Evolutionary conservation across 1,140 invertebrate genomes (phyloP), one percentile per base, ranked within the genome.

Genomic region (Cyclina sinensis): DNA sequence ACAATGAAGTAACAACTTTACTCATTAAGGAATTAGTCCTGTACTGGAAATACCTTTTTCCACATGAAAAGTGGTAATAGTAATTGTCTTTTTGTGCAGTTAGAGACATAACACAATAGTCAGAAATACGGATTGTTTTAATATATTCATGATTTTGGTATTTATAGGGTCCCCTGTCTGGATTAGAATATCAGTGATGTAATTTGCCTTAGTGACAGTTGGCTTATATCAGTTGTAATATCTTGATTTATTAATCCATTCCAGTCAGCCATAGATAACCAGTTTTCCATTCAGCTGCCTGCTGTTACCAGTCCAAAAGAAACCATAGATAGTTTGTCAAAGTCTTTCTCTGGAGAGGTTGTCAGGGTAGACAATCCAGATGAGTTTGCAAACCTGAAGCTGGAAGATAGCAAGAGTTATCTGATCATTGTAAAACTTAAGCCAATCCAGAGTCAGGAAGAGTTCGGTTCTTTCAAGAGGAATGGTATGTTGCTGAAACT

Each of bases 351-450:
- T 5, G 93, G 91, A 12, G 85, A 89, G 68, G 89, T 94, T 43
- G 90, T 93, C 62, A 85, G 88, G n/a, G 86, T 93, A 21, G 80
- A 80, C 16, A 88, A 82, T 14, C 57, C 90, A 39, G 43, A 78
- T n/a, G 91, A 93, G n/a, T 30, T 94, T 3, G 57, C 78, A 32
- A 74, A 81, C 21, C 79, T 94, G 70, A 68, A 91, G 21, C 62
- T 94, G 16, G 74, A 59, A 1, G 48, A 54, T 21, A 84, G 83
- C 35, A 73, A 91, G 37, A 73, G 59, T 65, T 89, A 92, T 81
- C 76, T 95, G 39, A 86, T 96, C 37, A 81, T 95, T 48, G 92
- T 96, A 0, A 89, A 91, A 30, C 86, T 96, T 18, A 90, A 90
- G 70, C 93, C 95, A 54, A 86, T 94, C 14, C 76, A 87, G 30